phyloP scores from a whole-genome alignment of 37 sponge, comb jelly and placozoan genomes.

The Oopsacas minuta region DNA sequence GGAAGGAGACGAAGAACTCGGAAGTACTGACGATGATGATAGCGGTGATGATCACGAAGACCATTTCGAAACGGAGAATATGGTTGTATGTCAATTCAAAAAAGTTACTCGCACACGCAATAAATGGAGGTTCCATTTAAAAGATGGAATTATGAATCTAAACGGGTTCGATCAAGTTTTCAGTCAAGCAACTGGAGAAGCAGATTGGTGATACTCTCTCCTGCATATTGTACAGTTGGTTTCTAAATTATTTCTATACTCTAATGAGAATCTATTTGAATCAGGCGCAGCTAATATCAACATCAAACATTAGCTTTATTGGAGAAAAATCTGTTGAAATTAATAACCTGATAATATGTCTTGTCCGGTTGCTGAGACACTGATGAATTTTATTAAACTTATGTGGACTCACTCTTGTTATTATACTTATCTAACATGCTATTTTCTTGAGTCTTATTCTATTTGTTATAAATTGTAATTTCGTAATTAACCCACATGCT shows the following conservation, averaged over 20 bases:
- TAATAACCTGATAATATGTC: background rate
- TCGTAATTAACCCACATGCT: too few species aligned
- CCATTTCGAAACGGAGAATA: constrained; percentile 70
- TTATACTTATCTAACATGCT: too few species aligned
- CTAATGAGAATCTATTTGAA: background rate
- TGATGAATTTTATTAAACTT: background rate
- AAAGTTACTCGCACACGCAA: constrained; percentile 43
- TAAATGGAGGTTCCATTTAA: constrained; percentile 87
- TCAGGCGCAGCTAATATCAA: background rate
- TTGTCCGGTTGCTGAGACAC: background rate
- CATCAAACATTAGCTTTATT: background rate
- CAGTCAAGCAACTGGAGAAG: constrained; percentile 75
- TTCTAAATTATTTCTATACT: background rate
- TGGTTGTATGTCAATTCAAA: constrained; percentile 92
- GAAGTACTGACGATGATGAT: constrained; percentile 41
- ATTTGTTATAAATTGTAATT: too few species aligned
- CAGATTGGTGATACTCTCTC: constrained; percentile 68
- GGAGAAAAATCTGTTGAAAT: background rate
- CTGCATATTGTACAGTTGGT: background rate
- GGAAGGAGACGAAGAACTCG: constrained; percentile 35
- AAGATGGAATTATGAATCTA: constrained; percentile 92
- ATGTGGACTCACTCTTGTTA: too few species aligned
- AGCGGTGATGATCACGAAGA: constrained; percentile 26
- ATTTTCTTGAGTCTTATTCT: too few species aligned
- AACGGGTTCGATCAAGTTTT: constrained; percentile 79